Evolutionary conservation across 2,888 invertebrate species (phyloP).

Genomic region (Drosophila seclusa): DNA sequence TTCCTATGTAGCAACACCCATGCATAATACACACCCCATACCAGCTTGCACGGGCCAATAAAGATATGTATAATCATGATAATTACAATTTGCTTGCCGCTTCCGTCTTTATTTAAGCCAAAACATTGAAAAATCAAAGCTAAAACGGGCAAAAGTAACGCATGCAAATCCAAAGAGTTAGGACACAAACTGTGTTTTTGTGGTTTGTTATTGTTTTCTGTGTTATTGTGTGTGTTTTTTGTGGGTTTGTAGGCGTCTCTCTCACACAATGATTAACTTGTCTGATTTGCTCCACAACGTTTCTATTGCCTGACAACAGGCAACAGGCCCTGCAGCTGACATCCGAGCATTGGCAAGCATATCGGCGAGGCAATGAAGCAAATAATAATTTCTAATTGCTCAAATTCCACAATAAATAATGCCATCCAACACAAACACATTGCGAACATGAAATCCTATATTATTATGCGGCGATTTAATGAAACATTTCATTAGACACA

Average conservation of each 20-base stretch:
- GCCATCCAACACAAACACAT: constrained; percentile 11
- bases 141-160: constrained; percentile 27
- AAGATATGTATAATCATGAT: constrained; percentile 50
- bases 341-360: constrained; percentile 29
- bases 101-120: constrained; percentile 54
- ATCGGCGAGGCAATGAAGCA: constrained; percentile 53
- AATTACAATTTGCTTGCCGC: constrained; percentile 49
- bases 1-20: constrained; percentile 13
- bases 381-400: constrained; percentile 79
- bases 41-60: constrained; percentile 17
- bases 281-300: not conserved
- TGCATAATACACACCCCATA: constrained; percentile 21
- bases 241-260: constrained; percentile 49
- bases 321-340: constrained; percentile 21
- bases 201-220: constrained; percentile 3
- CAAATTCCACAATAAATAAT: constrained; percentile 64
- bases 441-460: constrained; percentile 66
- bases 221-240: constrained; percentile 12
- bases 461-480: constrained; percentile 56
- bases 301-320: constrained; percentile 1
- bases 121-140: constrained; percentile 37
- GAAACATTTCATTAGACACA: constrained; percentile 76
- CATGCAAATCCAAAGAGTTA: constrained; percentile 58
- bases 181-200: constrained; percentile 45
- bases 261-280: constrained; percentile 15